phyloP scores from a whole-genome alignment of 92 coral and sea anemone species.

The Scolanthus callimorphus region DNA sequence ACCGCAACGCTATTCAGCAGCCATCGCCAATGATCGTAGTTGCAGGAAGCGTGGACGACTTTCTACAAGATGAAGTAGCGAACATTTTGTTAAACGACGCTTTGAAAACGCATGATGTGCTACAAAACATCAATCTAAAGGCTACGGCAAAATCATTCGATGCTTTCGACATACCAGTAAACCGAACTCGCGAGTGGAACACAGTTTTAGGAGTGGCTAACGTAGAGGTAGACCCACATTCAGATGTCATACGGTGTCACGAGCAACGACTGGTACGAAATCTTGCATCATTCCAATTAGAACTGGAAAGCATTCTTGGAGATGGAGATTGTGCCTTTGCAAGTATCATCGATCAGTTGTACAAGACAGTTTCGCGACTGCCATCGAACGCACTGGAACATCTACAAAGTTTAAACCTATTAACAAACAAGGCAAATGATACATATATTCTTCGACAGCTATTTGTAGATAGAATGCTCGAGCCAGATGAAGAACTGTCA shows the following conservation, averaged over 20 bases:
- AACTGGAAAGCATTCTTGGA: slow-evolving; percentile 7
- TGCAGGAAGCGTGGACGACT: slow-evolving; percentile 12
- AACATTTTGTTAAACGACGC: slow-evolving; percentile 14
- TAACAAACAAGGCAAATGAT: slow-evolving; percentile 6
- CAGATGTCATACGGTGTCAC: background rate
- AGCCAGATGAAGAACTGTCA: too few relatives aligned
- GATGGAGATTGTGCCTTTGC: slow-evolving; percentile 40
- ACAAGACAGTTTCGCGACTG: background rate
- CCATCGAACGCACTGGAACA: background rate
- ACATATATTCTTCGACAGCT: slow-evolving; percentile 19
- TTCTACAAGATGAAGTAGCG: slow-evolving; percentile 18
- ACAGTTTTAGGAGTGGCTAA: background rate
- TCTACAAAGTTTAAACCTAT: background rate
- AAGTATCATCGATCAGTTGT: slow-evolving; percentile 11
- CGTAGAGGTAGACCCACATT: background rate
- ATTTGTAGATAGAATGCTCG: slow-evolving; percentile 7
- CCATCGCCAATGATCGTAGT: too few relatives aligned
- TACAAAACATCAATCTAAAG: slow-evolving; percentile 9
- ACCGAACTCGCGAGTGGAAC: too few relatives aligned
- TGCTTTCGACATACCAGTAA: slow-evolving; percentile 8
- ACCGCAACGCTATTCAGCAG: too few relatives aligned
- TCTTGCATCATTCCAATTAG: slow-evolving; percentile 13
- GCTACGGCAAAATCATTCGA: slow-evolving; percentile 5
- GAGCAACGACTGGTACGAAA: slow-evolving; percentile 2
- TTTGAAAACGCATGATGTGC: background rate